phyloP scores from a whole-genome alignment of 2,113 vertebrate genomes.

The Spermophilus dauricus region DNA sequence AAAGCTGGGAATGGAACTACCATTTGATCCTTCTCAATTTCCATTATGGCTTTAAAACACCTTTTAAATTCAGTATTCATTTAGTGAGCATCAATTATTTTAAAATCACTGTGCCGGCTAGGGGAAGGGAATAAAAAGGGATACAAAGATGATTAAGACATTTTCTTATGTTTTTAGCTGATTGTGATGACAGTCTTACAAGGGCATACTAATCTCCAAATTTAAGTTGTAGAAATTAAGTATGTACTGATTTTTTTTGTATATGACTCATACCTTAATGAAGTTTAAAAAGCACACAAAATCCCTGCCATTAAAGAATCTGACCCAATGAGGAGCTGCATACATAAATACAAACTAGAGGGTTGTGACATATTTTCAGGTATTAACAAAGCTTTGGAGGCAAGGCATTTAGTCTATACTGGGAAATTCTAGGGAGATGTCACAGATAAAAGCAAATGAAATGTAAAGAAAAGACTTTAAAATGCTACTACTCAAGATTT shows the following conservation, averaged over 20 bases:
- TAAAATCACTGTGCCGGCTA: not conserved
- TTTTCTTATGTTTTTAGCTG: not conserved
- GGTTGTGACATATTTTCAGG: not conserved
- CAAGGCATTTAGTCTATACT: not conserved
- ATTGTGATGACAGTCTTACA: not conserved
- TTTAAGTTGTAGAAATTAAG: not conserved
- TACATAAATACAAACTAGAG: not conserved
- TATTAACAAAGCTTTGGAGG: not conserved
- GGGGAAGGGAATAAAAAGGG: not conserved
- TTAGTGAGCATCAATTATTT: conserved; percentile 6
- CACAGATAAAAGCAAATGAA: not conserved
- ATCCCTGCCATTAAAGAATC: not conserved
- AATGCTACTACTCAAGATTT: not conserved
- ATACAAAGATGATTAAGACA: not conserved
- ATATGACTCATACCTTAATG: not conserved
- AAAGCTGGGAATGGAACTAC: too few species aligned
- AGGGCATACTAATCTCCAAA: not conserved
- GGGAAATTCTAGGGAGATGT: not conserved
- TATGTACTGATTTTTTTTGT: not conserved
- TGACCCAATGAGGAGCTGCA: not conserved
- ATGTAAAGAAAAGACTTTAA: not conserved
- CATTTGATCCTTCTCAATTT: not conserved
- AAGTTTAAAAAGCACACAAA: not conserved
- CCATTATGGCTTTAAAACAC: conserved; percentile 23
- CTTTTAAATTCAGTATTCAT: conserved; percentile 9